These are phyloP conservation scores for Chloroclysta siterata DNA, from an alignment of 2,888 invertebrate genomes.

Conservation along the genomic window DNA sequence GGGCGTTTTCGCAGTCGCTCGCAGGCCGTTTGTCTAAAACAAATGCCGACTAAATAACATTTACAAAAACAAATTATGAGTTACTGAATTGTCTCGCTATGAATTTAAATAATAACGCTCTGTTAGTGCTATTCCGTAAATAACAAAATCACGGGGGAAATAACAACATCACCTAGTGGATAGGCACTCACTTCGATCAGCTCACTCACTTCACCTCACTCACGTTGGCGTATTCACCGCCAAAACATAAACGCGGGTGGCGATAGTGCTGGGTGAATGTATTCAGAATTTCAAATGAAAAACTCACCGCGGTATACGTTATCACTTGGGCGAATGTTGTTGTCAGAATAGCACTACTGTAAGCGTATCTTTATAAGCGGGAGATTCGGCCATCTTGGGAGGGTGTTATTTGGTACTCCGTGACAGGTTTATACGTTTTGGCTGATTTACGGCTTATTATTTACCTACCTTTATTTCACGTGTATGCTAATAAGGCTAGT, in stretches of 20 bases:
- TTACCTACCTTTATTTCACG: conserved; percentile 3
- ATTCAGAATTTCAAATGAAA: no score
- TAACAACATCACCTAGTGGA: no score
- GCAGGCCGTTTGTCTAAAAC: conserved; percentile 51
- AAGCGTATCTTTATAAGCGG: conserved; percentile 28
- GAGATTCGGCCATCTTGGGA: conserved; percentile 22
- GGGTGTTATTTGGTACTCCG: conserved; percentile 24
- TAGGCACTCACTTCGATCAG: no score
- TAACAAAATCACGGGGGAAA: no score
- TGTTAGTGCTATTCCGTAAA: background rate
- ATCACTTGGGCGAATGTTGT: no score
- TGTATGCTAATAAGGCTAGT: background rate
- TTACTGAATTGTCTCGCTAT: conserved; percentile 49
- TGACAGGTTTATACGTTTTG: conserved; percentile 19
- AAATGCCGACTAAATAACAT: conserved; percentile 51
- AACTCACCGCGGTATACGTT: no score
- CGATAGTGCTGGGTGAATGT: no score
- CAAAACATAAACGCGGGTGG: no score
- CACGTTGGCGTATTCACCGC: no score
- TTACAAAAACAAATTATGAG: conserved; percentile 58
- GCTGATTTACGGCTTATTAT: conserved; percentile 16
- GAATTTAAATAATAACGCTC: conserved; percentile 54
- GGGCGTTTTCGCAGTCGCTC: conserved; percentile 39
- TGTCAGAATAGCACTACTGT: background rate
- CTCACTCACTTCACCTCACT: no score